A percentile compares a stretch with the other conserved stretches of the same genome.
Conservation (phyloP, 2,888 invertebrate species). For the Petrolisthes manimaculis region DNA sequence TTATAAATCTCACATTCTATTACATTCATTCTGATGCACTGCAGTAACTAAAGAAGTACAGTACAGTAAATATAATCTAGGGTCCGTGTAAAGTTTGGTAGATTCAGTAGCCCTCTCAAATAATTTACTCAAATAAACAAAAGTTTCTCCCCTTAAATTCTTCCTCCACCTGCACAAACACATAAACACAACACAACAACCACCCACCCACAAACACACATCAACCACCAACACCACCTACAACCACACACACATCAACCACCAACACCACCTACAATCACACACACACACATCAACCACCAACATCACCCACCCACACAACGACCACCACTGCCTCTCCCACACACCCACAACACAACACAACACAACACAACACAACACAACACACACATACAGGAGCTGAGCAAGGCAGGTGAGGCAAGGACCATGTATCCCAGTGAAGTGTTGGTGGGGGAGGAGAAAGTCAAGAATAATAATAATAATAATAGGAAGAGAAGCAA, state of each 20-base stretch:
- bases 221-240: too few species aligned
- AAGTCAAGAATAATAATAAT: too few species aligned
- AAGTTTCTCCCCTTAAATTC: too few species aligned
- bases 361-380: not conserved
- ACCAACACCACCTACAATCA: not conserved
- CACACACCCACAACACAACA: not conserved
- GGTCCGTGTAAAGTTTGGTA: too few species aligned
- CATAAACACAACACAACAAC: not conserved
- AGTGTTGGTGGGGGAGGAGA: not conserved
- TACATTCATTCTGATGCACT: too few species aligned
- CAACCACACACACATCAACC: not conserved
- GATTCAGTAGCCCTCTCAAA: too few species aligned
- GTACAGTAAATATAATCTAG: too few species aligned
- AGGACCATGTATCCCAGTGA: too few species aligned
- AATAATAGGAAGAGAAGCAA: not conserved
- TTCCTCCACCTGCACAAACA: not conserved
- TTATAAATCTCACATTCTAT: too few species aligned
- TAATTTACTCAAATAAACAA: too few species aligned
- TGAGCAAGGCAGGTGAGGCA: not conserved
- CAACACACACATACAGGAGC: not conserved
- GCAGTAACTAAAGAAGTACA: too few species aligned
- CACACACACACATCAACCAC: not conserved
- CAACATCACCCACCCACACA: not conserved
- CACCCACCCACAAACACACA: too few species aligned
- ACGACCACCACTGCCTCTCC: not conserved